Evolutionary conservation across 2,888 invertebrate genomes (phyloP).

Genomic region (Epistrophe eligans): DNA sequence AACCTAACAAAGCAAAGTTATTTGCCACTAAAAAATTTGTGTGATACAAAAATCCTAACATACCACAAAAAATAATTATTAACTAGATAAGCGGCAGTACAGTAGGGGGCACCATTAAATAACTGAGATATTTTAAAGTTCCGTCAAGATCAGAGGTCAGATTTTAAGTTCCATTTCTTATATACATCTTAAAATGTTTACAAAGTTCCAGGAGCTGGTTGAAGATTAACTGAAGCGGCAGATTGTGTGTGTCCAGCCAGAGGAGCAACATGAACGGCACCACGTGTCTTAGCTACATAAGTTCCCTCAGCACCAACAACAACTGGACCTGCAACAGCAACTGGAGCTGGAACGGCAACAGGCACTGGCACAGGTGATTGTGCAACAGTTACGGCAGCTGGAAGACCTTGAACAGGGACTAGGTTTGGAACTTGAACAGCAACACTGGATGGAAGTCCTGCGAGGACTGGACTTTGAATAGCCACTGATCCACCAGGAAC

Average conservation of each 20-base stretch:
- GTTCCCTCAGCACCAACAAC: conserved; percentile 53
- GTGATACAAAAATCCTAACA: background rate
- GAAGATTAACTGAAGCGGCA: conserved; percentile 43
- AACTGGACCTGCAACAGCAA: conserved; percentile 36
- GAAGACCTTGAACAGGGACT: conserved; percentile 6
- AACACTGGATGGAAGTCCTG: conserved; percentile 34
- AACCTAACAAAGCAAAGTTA: background rate
- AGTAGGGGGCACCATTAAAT: background rate
- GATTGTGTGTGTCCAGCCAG: conserved; percentile 45
- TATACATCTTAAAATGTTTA: background rate
- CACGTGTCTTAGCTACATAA: conserved; percentile 52
- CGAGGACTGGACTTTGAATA: conserved; percentile 28
- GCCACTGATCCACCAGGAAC: conserved; percentile 45
- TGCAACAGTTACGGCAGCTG: conserved; percentile 18
- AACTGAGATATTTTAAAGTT: background rate
- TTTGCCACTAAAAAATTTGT: background rate
- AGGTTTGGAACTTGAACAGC: conserved; percentile 13
- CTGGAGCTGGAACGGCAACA: conserved; percentile 13
- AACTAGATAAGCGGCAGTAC: background rate
- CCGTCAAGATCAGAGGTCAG: background rate
- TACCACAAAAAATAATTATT: background rate
- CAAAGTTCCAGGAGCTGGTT: conserved; percentile 33
- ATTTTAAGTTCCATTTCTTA: background rate
- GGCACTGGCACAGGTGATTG: conserved; percentile 20
- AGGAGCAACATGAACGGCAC: conserved; percentile 50